A percentile compares a stretch with the other conserved stretches of the same genome.
phyloP scores from a whole-genome alignment of 2,888 invertebrate genomes.

The Azorinus chamasolen region DNA sequence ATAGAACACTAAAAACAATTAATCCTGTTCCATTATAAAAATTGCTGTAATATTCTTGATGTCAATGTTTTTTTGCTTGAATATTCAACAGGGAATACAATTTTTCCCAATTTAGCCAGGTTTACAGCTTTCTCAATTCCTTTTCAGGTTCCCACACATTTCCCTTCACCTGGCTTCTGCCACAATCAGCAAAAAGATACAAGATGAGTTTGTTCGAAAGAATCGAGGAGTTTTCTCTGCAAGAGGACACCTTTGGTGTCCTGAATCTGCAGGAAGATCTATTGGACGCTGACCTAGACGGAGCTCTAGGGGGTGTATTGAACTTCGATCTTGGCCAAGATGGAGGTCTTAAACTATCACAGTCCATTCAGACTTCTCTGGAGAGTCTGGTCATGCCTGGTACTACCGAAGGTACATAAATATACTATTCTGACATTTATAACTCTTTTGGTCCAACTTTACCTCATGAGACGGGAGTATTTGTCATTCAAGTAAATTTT shows the following conservation, averaged over 20 bases:
- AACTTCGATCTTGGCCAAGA: slow-evolving; percentile 43
- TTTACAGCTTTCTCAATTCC: no score
- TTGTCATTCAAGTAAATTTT: no score
- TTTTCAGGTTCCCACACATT: slow-evolving; percentile 55
- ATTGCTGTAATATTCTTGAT: no score
- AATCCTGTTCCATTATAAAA: no score
- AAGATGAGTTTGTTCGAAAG: slow-evolving; percentile 45
- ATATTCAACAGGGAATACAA: no score
- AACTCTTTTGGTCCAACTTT: no score
- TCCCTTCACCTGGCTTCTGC: slow-evolving; percentile 58
- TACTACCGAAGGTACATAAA: slow-evolving; percentile 40
- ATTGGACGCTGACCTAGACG: slow-evolving; percentile 58
- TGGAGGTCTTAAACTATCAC: slow-evolving; percentile 41
- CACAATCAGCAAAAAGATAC: slow-evolving; percentile 23
- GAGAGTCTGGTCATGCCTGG: slow-evolving; percentile 48
- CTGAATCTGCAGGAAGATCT: slow-evolving; percentile 59
- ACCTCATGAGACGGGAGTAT: no score
- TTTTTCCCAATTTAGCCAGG: no score
- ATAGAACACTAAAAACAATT: no score
- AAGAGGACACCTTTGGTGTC: slow-evolving; percentile 50
- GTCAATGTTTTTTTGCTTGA: no score
- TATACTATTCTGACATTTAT: neutral
- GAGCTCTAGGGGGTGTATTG: slow-evolving; percentile 54
- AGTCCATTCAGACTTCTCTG: slow-evolving; percentile 26
- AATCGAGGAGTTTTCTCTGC: slow-evolving; percentile 54